These are phyloP conservation scores for Arion vulgaris DNA, from an alignment of 1,140 invertebrate species.

Conservation along the genomic window DNA sequence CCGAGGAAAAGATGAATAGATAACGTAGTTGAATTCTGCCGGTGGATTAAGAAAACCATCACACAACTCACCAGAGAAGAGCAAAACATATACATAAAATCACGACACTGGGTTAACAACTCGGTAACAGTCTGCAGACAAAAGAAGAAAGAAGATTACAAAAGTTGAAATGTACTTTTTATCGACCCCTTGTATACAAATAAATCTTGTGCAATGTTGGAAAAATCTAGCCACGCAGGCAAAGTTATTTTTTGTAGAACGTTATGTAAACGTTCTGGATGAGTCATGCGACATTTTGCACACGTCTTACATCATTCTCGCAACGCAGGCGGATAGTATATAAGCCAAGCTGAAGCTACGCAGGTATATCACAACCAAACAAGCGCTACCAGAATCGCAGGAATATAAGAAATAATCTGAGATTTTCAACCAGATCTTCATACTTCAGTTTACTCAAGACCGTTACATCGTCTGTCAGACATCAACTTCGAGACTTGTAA, in stretches of 20 bases:
- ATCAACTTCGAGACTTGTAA: not conserved
- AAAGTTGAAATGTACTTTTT: constrained; percentile 12
- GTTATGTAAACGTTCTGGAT: too few relatives aligned
- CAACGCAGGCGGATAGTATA: constrained; percentile 24
- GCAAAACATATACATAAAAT: too few relatives aligned
- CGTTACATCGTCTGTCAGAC: not conserved
- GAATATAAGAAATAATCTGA: too few relatives aligned
- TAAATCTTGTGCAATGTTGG: too few relatives aligned
- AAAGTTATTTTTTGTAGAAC: not conserved
- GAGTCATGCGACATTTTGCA: constrained; percentile 33
- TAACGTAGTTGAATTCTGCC: too few relatives aligned
- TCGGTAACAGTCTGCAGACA: too few relatives aligned
- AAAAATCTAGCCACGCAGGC: constrained; percentile 28
- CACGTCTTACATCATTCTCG: not conserved
- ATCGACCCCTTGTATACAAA: not conserved
- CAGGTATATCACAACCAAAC: constrained; percentile 5
- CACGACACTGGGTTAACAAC: too few relatives aligned
- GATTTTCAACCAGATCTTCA: too few relatives aligned
- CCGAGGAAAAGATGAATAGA: too few relatives aligned
- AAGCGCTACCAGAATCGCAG: not conserved
- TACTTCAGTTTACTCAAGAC: not conserved
- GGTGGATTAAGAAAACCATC: too few relatives aligned
- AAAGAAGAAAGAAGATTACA: too few relatives aligned
- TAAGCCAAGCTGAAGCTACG: constrained; percentile 3
- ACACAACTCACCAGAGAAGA: too few relatives aligned